phyloP scores from a whole-genome alignment of 1,140 invertebrate genomes.

The Atta cephalotes region DNA sequence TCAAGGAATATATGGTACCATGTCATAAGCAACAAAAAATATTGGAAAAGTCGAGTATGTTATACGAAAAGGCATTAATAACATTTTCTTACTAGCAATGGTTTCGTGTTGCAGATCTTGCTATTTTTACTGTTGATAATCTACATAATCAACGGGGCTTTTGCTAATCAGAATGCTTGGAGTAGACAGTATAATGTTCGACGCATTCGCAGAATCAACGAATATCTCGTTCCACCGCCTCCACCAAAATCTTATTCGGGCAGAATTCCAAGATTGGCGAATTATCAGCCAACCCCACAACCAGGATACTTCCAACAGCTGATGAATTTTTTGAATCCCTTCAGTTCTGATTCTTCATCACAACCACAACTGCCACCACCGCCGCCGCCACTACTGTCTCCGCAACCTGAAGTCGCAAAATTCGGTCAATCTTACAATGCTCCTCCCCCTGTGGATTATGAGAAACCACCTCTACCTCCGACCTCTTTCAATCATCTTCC shows the following conservation, averaged over 20 bases:
- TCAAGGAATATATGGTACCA: too few species aligned
- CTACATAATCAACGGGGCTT: conserved; percentile 61
- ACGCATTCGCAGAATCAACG: conserved; percentile 74
- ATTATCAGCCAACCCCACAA: conserved; percentile 29
- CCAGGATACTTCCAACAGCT: conserved; percentile 80
- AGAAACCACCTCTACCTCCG: background rate
- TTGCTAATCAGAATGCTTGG: conserved; percentile 72
- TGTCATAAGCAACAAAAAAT: too few species aligned
- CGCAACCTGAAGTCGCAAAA: conserved; percentile 13
- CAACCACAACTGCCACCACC: background rate
- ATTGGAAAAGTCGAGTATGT: too few species aligned
- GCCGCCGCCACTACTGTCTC: background rate
- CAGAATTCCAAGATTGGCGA: conserved; percentile 64
- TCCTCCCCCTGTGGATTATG: conserved; percentile 26
- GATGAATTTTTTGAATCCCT: conserved; percentile 82
- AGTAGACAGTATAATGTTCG: conserved; percentile 53
- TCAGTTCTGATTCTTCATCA: conserved; percentile 58
- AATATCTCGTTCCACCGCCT: conserved; percentile 82
- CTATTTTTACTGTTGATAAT: conserved; percentile 78
- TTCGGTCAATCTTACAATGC: conserved; percentile 23
- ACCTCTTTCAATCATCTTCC: too few species aligned
- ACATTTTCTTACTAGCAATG: background rate
- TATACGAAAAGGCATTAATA: too few species aligned
- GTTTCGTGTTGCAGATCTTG: conserved; percentile 75
- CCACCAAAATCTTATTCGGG: conserved; percentile 44